phyloP scores from a whole-genome alignment of 2,888 invertebrate species.

The Lucinisca nassula region DNA sequence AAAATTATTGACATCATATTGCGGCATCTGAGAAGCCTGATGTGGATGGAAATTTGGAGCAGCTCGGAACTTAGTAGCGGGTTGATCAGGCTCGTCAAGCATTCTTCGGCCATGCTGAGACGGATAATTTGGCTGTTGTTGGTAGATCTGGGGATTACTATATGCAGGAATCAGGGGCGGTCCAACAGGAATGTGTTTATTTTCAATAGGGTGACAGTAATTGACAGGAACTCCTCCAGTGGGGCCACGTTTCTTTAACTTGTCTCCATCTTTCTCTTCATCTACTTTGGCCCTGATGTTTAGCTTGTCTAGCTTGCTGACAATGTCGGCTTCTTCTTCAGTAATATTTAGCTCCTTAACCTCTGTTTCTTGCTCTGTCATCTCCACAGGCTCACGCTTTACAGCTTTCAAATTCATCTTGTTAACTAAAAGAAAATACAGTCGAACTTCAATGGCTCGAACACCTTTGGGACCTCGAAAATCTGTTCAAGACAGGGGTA shows the following conservation, averaged over 20 bases:
- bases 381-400: constrained; percentile 22
- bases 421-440: not conserved
- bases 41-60: not conserved
- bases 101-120: constrained; percentile 2
- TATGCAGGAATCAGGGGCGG: not conserved
- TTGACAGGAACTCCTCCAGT: constrained; percentile 28
- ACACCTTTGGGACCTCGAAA: no score
- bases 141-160: not conserved
- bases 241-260: constrained; percentile 27
- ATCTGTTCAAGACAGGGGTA: no score
- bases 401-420: not conserved
- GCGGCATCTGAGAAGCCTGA: not conserved
- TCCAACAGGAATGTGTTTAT: not conserved
- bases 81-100: not conserved
- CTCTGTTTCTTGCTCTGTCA: constrained; percentile 12
- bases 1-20: not conserved
- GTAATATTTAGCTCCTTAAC: constrained; percentile 51
- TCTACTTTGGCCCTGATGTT: not conserved
- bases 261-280: not conserved
- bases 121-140: constrained; percentile 18
- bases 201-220: not conserved
- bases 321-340: constrained; percentile 1
- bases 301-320: not conserved
- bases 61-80: not conserved
- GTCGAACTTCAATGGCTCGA: no score